Conservation (phyloP, 1,140 invertebrate species). For the Sinella curviseta region DNA sequence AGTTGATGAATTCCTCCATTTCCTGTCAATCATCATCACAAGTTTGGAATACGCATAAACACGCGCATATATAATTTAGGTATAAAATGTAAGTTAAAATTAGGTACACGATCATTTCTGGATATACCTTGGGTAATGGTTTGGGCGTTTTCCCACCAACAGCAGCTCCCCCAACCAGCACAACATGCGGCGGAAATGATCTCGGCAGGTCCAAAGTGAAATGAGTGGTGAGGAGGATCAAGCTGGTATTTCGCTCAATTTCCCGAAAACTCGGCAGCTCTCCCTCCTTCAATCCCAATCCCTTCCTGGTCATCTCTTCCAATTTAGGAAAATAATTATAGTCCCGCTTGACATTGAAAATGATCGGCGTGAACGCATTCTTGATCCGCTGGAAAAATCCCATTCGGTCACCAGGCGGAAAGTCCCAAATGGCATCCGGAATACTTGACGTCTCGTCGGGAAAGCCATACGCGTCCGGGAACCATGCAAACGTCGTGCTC, state of each 20-base stretch:
- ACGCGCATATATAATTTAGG: too few relatives aligned
- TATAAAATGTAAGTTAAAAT: too few relatives aligned
- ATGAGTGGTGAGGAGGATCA: slow-evolving; percentile 62
- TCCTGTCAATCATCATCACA: too few relatives aligned
- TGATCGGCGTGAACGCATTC: slow-evolving; percentile 22
- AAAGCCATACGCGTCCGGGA: not conserved
- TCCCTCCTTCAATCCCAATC: not conserved
- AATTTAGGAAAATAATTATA: slow-evolving; percentile 23
- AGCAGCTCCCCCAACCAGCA: slow-evolving; percentile 64
- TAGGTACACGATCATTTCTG: too few relatives aligned
- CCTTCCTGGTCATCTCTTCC: slow-evolving; percentile 28
- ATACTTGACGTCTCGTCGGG: not conserved
- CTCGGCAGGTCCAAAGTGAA: slow-evolving; percentile 57
- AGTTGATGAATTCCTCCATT: too few relatives aligned
- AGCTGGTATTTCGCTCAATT: slow-evolving; percentile 49
- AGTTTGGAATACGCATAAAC: too few relatives aligned
- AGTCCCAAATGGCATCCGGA: slow-evolving; percentile 25
- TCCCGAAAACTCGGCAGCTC: slow-evolving; percentile 46
- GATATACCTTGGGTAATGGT: slow-evolving; percentile 32
- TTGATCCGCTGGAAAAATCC: slow-evolving; percentile 19
- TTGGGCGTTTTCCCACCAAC: slow-evolving; percentile 51
- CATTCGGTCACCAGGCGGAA: slow-evolving; percentile 3
- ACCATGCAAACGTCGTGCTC: not conserved
- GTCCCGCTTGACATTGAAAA: not conserved
- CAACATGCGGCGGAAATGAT: slow-evolving; percentile 60